These are phyloP conservation scores for Prietella phreatophila DNA, from an alignment of 2,113 vertebrate genomes.

Conservation along the genomic window DNA sequence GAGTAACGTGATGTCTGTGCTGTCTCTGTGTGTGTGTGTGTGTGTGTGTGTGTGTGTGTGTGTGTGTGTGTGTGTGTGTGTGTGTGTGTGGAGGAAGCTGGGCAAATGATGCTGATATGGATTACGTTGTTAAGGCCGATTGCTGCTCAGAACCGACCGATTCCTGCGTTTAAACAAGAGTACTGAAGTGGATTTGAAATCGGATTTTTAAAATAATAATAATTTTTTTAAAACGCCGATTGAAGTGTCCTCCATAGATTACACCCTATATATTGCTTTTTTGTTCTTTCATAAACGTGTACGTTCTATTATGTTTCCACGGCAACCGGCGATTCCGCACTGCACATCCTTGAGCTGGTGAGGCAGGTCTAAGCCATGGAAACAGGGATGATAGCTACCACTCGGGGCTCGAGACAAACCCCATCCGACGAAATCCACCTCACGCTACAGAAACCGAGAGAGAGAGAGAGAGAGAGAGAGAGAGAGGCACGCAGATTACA, in stretches of 20 bases:
- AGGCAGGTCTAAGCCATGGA: constrained; percentile 61
- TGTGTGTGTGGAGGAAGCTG: constrained; percentile 44
- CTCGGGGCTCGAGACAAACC: constrained; percentile 55
- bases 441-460: constrained; percentile 48
- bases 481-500: constrained; percentile 71
- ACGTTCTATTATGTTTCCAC: constrained; percentile 70
- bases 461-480: constrained; percentile 49
- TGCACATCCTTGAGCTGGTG: constrained; percentile 53
- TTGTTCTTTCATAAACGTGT: constrained; percentile 65
- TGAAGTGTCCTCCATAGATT: constrained; percentile 54
- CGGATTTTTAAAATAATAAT: constrained; percentile 21
- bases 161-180: constrained; percentile 61
- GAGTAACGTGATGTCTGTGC: constrained; percentile 67
- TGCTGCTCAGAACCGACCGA: constrained; percentile 49
- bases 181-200: constrained; percentile 56
- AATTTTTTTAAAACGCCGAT: constrained; percentile 14
- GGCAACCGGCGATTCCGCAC: constrained; percentile 60
- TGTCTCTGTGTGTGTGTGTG: constrained; percentile 34
- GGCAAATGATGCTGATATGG: constrained; percentile 55
- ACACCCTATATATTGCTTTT: constrained; percentile 45
- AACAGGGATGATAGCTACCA: constrained; percentile 52
- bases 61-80: constrained; percentile 45
- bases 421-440: constrained; percentile 65
- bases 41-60: constrained; percentile 35
- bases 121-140: constrained; percentile 63